phyloP scores from a whole-genome alignment of 2,113 vertebrate genomes.

The Syrrhaptes paradoxus region DNA sequence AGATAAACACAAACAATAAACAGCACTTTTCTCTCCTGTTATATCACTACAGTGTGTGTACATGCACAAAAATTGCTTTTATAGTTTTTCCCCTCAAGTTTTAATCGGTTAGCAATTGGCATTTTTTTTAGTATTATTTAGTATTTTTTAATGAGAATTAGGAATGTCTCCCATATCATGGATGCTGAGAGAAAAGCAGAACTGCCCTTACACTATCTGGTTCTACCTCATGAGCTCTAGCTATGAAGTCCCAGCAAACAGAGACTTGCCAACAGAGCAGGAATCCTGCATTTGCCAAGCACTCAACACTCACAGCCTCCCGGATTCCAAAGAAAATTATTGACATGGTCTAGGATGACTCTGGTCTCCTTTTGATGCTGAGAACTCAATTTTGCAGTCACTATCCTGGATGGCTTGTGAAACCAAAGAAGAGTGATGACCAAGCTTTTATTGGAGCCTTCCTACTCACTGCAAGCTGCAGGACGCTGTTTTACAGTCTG shows the following conservation, averaged over 20 bases:
- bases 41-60: background rate
- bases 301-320: background rate
- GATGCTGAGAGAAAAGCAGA: background rate
- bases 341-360: background rate
- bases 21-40: background rate
- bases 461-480: slow-evolving; percentile 18
- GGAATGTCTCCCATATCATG: background rate
- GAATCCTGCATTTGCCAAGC: background rate
- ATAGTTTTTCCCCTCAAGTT: background rate
- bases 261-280: background rate
- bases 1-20: background rate
- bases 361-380: slow-evolving; percentile 21
- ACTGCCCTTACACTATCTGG: background rate
- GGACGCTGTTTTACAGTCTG: slow-evolving; percentile 49
- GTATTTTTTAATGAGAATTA: background rate
- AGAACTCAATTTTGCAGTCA: background rate
- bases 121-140: background rate
- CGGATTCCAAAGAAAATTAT: background rate
- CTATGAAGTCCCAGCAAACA: background rate
- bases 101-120: background rate
- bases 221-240: background rate
- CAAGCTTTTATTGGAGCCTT: slow-evolving; percentile 58
- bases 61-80: background rate
- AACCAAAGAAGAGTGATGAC: slow-evolving; percentile 9
- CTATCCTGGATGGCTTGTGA: slow-evolving; percentile 2